Evolutionary conservation across 92 coral and sea anemone species (phyloP), one percentile per base, ranked within the genome.

Genomic region (Epizoanthus ramosus): DNA sequence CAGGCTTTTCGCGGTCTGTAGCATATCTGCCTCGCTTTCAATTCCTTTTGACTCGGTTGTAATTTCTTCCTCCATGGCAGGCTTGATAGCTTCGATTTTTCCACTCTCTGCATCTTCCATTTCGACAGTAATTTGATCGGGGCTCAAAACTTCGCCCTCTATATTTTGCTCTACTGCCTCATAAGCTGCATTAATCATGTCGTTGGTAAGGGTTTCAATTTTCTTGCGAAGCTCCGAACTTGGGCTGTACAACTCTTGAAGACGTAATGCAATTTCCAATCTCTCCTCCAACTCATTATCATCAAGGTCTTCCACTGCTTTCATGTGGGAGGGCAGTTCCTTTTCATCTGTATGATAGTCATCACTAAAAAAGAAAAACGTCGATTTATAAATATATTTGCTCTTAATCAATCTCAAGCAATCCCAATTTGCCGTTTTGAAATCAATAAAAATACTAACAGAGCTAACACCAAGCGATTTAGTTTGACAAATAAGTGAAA

Each of bases 1-100:
- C 52, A 92, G 57, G 33, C 75, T 74, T 57, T 50, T 61, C 17
- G 92, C 89, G 4, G 85, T 79, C 28, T 58, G 83, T 21, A 63
- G 50, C 61, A 67, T 37, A 73, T 86, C 71, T 65, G 61, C 79
- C 23, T 80, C 81, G 57, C 76, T 77, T 77, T 85, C 72, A 60
- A 43, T 1, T 2, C 17, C 57, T 61, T 61, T 69, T 60, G 28
- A 22, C 19, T 75, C 53, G 18, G 63, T 3, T 58, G 39, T 31
- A 39, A 35, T 18, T 66, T 76, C 72, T 79, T 60, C 23, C 43
- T 81, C 85, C 19, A 54, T 37, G 25, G 60, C 54, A 28, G 57
- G 28, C 21, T 66, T 63, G 79, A 71, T 79, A 23, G 50, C 24
- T 5, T 71, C 17, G 45, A 28, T 10, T 22, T 57, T 25, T n/a